phyloP scores from a whole-genome alignment of 2,113 vertebrate genomes.

The Etheostoma spectabile region DNA sequence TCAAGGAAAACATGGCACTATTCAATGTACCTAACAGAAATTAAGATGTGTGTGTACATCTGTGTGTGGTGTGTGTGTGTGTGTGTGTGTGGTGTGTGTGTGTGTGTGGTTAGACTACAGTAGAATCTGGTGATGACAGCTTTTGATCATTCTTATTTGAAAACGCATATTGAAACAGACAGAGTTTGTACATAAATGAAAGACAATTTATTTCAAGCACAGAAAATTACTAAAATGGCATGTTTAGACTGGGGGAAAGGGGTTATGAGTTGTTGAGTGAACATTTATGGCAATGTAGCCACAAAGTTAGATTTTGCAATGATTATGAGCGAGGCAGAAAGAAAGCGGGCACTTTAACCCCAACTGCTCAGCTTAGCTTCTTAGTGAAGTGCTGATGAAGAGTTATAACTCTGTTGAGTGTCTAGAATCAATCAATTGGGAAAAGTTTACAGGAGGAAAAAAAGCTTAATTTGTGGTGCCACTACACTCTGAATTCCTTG shows the following conservation, averaged over 20 bases:
- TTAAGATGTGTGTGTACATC: slow-evolving; percentile 7
- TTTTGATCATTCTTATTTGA: slow-evolving; percentile 53
- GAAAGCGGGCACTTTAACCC: slow-evolving; percentile 1
- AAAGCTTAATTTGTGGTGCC: not conserved
- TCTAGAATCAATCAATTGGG: not conserved
- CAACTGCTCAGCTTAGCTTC: not conserved
- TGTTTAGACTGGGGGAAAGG: slow-evolving; percentile 13
- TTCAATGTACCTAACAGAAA: slow-evolving; percentile 21
- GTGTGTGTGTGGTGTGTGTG: slow-evolving; percentile 9
- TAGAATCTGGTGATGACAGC: slow-evolving; percentile 11
- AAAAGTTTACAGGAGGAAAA: not conserved
- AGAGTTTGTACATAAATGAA: slow-evolving; percentile 22
- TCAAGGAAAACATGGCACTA: slow-evolving; percentile 39
- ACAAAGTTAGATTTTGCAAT: not conserved
- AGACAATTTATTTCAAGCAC: not conserved
- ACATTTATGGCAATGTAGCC: not conserved
- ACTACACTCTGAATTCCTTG: too few relatives aligned
- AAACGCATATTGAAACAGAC: slow-evolving; percentile 44
- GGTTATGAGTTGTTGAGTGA: not conserved
- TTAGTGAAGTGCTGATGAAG: not conserved
- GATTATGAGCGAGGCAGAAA: not conserved
- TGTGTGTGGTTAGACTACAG: slow-evolving; percentile 2
- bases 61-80: slow-evolving; percentile 12
- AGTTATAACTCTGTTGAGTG: not conserved
- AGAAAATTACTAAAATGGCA: slow-evolving; percentile 2